A percentile compares a stretch with the other conserved stretches of the same genome.
Evolutionary conservation across 1,140 invertebrate species (phyloP).

Genomic region (Rhyzopertha dominica): DNA sequence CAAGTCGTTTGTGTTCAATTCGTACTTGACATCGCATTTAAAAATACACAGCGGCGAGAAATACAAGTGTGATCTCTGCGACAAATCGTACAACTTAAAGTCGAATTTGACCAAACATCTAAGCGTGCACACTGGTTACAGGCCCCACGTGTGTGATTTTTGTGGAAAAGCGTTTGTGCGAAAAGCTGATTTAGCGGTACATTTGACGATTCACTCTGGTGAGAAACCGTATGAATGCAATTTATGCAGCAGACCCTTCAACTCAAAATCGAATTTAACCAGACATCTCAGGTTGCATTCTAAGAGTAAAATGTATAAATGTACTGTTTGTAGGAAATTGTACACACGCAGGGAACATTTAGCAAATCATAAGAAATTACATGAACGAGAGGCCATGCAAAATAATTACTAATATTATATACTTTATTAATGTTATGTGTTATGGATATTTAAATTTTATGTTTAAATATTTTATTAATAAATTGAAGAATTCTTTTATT

Average conservation of each 20-base stretch:
- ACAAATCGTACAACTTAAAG: constrained; percentile 7
- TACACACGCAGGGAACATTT: constrained; percentile 48
- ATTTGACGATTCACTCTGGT: no score
- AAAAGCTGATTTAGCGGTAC: constrained; percentile 4
- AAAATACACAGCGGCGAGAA: constrained; percentile 27
- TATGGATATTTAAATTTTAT: no score
- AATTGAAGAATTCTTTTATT: no score
- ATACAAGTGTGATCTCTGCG: constrained; percentile 25
- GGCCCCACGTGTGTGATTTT: constrained; percentile 21
- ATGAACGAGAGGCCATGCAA: no score
- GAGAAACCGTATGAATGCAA: constrained; percentile 46
- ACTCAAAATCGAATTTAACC: constrained; percentile 48
- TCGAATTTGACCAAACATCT: constrained; percentile 2
- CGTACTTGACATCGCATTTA: constrained; percentile 24
- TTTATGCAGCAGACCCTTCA: constrained; percentile 45
- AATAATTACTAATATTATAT: no score
- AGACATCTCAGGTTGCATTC: constrained; percentile 48
- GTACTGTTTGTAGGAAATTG: constrained; percentile 44
- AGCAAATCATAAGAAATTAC: constrained; percentile 50
- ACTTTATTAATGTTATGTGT: no score
- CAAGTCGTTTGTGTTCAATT: constrained; percentile 22
- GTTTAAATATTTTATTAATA: no score
- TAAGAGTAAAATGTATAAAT: constrained; percentile 40
- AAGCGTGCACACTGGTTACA: constrained; percentile 7
- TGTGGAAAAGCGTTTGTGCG: constrained; percentile 18